Base-by-base conservation (phyloP, 1,140 invertebrate genomes). In the Hycleus cichorii region DNA sequence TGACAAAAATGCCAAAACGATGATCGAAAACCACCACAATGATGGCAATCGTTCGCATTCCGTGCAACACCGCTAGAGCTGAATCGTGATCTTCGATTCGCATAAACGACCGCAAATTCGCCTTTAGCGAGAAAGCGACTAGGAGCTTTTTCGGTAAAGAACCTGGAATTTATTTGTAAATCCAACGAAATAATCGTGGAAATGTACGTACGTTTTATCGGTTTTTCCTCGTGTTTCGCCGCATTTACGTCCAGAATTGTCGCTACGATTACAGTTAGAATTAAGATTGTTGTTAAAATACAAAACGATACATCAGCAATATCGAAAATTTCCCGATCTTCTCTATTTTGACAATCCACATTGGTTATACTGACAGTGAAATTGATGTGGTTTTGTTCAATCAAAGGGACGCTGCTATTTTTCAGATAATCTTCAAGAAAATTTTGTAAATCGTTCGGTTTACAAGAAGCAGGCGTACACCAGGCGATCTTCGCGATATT, bases 401-500 rank as follows among this genome's bases (percentile, higher is more conserved):
- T 72, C 0, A 73, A 67, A 5, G 74, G 72, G 3, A 75, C 71
- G 26, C 77, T 74, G 39, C 74, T 73, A 12, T 67, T 71, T 1
- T 71, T 61, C 10, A 82, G 58, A 61, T 79, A 68, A 0, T 73
- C 67, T 7, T 73, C 72, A n/a, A 79, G 66, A 40, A 77, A 65
- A 0, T 63, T 62, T 48, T 77, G 70, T 6, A 82, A 69, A 24
- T 80, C 78, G n/a, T 64, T 47, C 0, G 72, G 53, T 0, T 68
- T 62, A 57, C 81, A 83, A 0, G 76, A 74, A 0, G 73, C 71
- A 0, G 81, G 81, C 4, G 80, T 73, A 60, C 81, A 83, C 25
- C 77, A 70, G 1, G 78, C 81, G 73, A 79, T 75, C 40, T 79
- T 75, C 11, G 81, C 49, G 18, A 72, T 59, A 59, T 79, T 77